Conservation (phyloP, 2,113 vertebrate genomes). For the Phrynosoma platyrhinos region DNA sequence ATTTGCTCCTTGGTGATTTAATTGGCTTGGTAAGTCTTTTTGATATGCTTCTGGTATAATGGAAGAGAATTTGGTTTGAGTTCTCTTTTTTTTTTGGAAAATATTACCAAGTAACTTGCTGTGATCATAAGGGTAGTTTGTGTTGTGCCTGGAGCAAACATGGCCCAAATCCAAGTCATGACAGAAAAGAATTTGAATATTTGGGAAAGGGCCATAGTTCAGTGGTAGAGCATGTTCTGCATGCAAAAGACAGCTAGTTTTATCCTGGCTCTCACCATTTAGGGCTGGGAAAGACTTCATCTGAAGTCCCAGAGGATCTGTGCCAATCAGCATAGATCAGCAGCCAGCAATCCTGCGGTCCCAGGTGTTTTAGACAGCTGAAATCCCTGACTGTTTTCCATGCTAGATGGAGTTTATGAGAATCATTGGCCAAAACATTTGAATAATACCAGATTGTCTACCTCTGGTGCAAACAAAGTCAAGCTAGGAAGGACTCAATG, state of each 20-base stretch:
- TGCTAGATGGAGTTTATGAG: too few relatives aligned
- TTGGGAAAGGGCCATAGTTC: too few relatives aligned
- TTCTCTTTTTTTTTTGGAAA: not conserved
- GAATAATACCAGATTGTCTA: too few relatives aligned
- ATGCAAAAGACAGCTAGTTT: too few relatives aligned
- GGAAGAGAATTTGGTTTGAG: not conserved
- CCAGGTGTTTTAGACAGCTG: too few relatives aligned
- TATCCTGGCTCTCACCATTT: too few relatives aligned
- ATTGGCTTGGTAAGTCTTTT: slow-evolving; percentile 21
- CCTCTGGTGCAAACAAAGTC: too few relatives aligned
- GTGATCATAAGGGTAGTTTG: not conserved
- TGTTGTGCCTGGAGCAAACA: not conserved
- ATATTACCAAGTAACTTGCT: not conserved
- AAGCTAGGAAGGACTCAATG: too few relatives aligned
- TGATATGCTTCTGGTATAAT: not conserved
- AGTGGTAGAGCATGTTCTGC: too few relatives aligned
- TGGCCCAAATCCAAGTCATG: not conserved
- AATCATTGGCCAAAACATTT: too few relatives aligned
- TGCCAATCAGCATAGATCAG: not conserved
- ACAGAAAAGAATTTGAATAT: too few relatives aligned
- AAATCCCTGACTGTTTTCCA: too few relatives aligned
- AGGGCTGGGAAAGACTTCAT: not conserved
- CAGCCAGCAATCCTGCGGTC: not conserved
- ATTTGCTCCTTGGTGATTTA: not conserved
- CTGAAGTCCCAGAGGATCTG: not conserved